These are phyloP conservation scores for Caloenas nicobarica DNA, from an alignment of 2,113 vertebrate genomes.

Conservation along the genomic window DNA sequence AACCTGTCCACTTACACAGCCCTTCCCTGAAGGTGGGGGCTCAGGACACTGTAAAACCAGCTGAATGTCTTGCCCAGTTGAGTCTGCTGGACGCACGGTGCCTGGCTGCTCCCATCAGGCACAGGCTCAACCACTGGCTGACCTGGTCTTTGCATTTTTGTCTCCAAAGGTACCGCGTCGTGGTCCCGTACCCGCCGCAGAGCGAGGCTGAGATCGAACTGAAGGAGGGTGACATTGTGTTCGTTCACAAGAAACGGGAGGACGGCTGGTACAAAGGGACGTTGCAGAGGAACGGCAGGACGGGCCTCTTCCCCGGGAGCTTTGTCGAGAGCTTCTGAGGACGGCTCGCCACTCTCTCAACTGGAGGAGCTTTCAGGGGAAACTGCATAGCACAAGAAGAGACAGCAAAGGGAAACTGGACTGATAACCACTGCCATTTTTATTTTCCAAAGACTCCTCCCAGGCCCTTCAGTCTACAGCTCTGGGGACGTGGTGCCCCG, in stretches of 20 bases:
- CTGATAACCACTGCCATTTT: slow-evolving; percentile 71
- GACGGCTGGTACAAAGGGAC: slow-evolving; percentile 99
- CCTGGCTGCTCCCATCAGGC: not conserved
- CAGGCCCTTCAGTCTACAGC: slow-evolving; percentile 57
- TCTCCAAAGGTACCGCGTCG: slow-evolving; percentile 87
- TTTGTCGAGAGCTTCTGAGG: slow-evolving; percentile 97
- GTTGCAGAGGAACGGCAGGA: slow-evolving; percentile 93
- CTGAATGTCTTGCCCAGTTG: not conserved
- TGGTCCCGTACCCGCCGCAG: slow-evolving; percentile 95
- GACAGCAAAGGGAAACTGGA: slow-evolving; percentile 51
- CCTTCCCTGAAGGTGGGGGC: not conserved
- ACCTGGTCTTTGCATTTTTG: not conserved
- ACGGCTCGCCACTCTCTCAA: not conserved
- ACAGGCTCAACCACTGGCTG: fast-evolving
- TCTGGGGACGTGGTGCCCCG: not conserved
- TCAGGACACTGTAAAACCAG: not conserved
- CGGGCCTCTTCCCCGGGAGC: slow-evolving; percentile 95
- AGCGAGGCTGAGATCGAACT: slow-evolving; percentile 98
- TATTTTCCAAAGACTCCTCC: slow-evolving; percentile 65
- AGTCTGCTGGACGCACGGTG: not conserved
- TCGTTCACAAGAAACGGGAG: slow-evolving; percentile 96
- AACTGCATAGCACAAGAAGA: slow-evolving; percentile 59
- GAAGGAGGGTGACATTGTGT: slow-evolving; percentile 95
- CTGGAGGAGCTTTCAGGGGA: slow-evolving; percentile 39
- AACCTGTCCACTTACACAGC: not conserved